phyloP scores from a whole-genome alignment of 2,113 vertebrate species.

The Anguilla japonica region DNA sequence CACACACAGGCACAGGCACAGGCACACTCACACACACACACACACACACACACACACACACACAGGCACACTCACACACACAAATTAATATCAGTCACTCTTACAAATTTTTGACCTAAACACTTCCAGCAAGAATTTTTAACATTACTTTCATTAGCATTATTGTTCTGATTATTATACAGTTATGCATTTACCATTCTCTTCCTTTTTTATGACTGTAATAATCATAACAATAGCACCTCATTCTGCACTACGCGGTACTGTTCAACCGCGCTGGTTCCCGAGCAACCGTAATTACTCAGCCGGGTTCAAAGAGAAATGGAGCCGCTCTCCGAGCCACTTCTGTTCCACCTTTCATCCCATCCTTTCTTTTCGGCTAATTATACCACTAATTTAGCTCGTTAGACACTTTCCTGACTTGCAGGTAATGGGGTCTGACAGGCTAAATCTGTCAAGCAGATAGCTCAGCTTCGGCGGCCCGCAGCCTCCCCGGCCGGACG shows the following conservation, averaged over 20 bases:
- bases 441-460: conserved; percentile 55
- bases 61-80: no score
- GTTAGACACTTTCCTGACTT: conserved; percentile 50
- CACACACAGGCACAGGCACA: no score
- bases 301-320: conserved; percentile 14
- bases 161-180: no score
- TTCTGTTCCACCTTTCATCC: conserved; percentile 26
- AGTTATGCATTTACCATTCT: no score
- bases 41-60: no score
- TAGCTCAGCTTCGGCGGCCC: conserved; percentile 22
- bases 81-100: no score
- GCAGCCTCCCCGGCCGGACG: background rate
- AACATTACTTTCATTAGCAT: no score
- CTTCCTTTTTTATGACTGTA: no score
- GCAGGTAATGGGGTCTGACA: conserved; percentile 61
- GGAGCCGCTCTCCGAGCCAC: conserved; percentile 40
- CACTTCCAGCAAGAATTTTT: no score
- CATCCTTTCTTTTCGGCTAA: conserved; percentile 55
- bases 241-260: background rate
- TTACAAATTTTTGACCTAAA: no score
- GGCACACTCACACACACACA: no score
- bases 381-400: conserved; percentile 60
- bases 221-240: background rate
- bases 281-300: conserved; percentile 36
- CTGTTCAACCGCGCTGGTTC: background rate